Evolutionary conservation across 2,888 invertebrate species (phyloP), one percentile per base, ranked within the genome.

Genomic region (Sipha maydis): DNA sequence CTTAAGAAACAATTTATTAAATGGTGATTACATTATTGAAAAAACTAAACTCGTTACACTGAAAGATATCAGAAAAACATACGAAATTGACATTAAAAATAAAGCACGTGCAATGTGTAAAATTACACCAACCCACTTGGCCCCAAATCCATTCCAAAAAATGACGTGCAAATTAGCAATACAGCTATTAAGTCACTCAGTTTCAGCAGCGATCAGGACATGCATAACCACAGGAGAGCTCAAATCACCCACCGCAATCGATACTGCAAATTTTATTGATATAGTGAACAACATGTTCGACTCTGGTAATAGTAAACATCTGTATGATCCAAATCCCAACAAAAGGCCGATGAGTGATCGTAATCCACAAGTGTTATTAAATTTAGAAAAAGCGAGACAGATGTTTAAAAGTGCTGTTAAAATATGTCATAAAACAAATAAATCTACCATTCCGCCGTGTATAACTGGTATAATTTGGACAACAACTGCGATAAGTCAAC

Each of bases 51-150:
- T 67, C 4, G 25, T 67, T 21, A 21, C 67, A 17, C 19, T 34
- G 7, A 73, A 19, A 73, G 73, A 73, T 73, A 11, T 73, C 2
- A 73, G 34, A n/a, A 73, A 31, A 73, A 73, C 67, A 34, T 21
- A 54, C 54, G 34, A 78, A n/a, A 54, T 78, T 34, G 31, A 67
- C 25, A 67, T 14, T 67, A 14, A 67, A 67, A 67, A 25, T 67
- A 54, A 54, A 78, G 77, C 34, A 31, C 54, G 54, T 11, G 5
- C 78, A 28, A 78, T 78, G 78, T n/a, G n/a, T n/a, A n/a, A n/a
- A n/a, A n/a, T n/a, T n/a, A n/a, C n/a, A n/a, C n/a, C n/a, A n/a
- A n/a, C 54, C 28, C 54, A 77, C 11, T 4, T n/a, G 0, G 31
- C 54, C 3, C 54, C 48, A 2, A 54, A 54, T 28, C 31, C 77